These are phyloP conservation scores for Hoplias malabaricus DNA, from an alignment of 2,113 vertebrate genomes.

Conservation along the genomic window DNA sequence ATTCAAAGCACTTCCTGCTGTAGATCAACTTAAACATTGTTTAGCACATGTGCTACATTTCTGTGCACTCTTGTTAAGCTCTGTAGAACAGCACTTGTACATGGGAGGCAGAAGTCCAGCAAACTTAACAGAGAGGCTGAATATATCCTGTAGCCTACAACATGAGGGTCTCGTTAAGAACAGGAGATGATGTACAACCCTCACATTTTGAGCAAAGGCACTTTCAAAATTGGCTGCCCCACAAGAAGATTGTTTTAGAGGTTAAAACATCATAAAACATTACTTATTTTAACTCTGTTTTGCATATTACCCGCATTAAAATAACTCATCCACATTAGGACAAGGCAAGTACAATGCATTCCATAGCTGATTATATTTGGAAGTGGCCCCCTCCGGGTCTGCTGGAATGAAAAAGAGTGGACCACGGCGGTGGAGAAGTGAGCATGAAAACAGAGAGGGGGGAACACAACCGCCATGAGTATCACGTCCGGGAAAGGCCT, in stretches of 20 bases:
- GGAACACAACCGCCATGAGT: slow-evolving; percentile 43
- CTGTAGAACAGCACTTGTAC: slow-evolving; percentile 53
- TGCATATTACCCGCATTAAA: neutral
- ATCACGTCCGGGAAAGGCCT: slow-evolving; percentile 56
- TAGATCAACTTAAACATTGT: neutral
- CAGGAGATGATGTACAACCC: slow-evolving; percentile 34
- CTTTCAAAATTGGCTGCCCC: slow-evolving; percentile 25
- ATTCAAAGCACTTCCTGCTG: neutral
- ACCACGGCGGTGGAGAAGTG: slow-evolving; percentile 22
- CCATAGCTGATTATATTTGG: slow-evolving; percentile 28
- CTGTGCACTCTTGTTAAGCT: neutral
- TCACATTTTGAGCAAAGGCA: neutral
- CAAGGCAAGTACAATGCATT: slow-evolving; percentile 19
- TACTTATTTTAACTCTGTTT: neutral
- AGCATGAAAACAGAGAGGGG: slow-evolving; percentile 36
- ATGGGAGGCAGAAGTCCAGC: slow-evolving; percentile 66
- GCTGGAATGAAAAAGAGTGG: slow-evolving; percentile 31
- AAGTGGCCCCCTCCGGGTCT: slow-evolving; percentile 21
- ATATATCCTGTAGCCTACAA: slow-evolving; percentile 65
- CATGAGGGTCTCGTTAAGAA: slow-evolving; percentile 52
- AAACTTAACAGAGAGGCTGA: slow-evolving; percentile 61
- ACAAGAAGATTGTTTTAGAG: neutral
- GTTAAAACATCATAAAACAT: neutral
- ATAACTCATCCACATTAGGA: neutral
- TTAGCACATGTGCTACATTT: neutral